These are phyloP conservation scores for Micrasema longulum DNA, from an alignment of 1,140 invertebrate genomes.

Conservation along the genomic window DNA sequence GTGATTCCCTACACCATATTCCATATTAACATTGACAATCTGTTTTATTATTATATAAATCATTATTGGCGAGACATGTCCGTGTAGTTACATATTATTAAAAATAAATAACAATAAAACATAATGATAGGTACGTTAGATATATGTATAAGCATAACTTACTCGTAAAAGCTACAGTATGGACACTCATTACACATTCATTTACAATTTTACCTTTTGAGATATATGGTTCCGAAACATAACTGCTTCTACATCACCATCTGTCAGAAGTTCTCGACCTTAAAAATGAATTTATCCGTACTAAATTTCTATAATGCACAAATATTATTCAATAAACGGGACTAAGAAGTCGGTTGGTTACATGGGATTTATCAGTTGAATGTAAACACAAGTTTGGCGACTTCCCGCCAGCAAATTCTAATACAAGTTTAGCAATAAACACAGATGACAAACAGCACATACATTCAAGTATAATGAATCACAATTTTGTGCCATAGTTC, in stretches of 20 bases:
- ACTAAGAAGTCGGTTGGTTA: too few relatives aligned
- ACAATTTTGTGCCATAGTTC: constrained; percentile 33
- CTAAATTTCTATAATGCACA: constrained; percentile 29
- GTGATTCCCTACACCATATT: constrained; percentile 22
- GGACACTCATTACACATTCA: constrained; percentile 50
- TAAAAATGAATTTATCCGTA: constrained; percentile 21
- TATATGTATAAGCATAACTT: constrained; percentile 49
- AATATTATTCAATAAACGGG: too few relatives aligned
- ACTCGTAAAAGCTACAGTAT: constrained; percentile 45
- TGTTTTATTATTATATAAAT: constrained; percentile 46
- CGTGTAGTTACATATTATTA: constrained; percentile 46
- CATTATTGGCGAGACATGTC: constrained; percentile 48
- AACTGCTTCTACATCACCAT: constrained; percentile 4
- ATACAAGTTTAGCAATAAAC: constrained; percentile 3
- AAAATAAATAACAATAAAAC: constrained; percentile 51
- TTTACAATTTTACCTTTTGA: constrained; percentile 37
- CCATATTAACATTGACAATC: constrained; percentile 46
- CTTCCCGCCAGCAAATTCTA: too few relatives aligned
- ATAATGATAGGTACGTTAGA: constrained; percentile 46
- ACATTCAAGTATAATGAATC: constrained; percentile 12
- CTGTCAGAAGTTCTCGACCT: constrained; percentile 4
- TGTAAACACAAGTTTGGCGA: not conserved
- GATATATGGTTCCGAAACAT: constrained; percentile 15
- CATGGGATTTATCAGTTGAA: too few relatives aligned
- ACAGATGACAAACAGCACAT: too few relatives aligned